Conservation (phyloP, 2,113 vertebrate genomes). For the western clawed frog (Xenopus tropicalis) region UCB_Xtro_10.0 CM004446.2:51290501-51291000, state of each 20-base stretch:
- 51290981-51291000: slow-evolving; percentile 93
- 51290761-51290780: slow-evolving; percentile 80
- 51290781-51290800: slow-evolving; percentile 57
- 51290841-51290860: slow-evolving; percentile 92
- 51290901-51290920: slow-evolving; percentile 67
- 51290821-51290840: slow-evolving; percentile 77
- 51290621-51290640: slow-evolving; percentile 54
- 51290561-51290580: too few species aligned
- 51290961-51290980: slow-evolving; percentile 90
- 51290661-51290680: slow-evolving; percentile 96
- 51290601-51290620: too few species aligned
- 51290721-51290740: slow-evolving; percentile 89
- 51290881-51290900: slow-evolving; percentile 70
- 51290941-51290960: slow-evolving; percentile 89
- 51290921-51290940: slow-evolving; percentile 83
- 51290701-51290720: slow-evolving; percentile 96
- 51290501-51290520: too few species aligned
- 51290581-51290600: too few species aligned
- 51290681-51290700: slow-evolving; percentile 93
- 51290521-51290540: too few species aligned
- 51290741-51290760: slow-evolving; percentile 90
- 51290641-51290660: slow-evolving; percentile 98
- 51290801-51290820: slow-evolving; percentile 73
- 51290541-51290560: too few species aligned
- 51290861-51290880: slow-evolving; percentile 94